Conservation (phyloP, 2,113 vertebrate genomes). For the Pterocles burchelli region DNA sequence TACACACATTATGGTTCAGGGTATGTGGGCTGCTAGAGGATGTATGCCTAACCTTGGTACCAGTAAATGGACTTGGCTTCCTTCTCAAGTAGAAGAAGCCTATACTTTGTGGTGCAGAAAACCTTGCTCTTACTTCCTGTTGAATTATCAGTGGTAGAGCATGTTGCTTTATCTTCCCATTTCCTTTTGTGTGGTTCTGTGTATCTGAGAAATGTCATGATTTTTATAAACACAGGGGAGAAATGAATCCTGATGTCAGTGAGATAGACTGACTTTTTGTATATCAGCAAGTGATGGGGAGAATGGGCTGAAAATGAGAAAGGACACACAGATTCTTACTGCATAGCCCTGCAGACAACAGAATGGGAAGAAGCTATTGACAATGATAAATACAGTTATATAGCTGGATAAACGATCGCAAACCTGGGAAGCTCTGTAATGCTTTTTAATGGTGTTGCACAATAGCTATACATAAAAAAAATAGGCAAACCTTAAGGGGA, state of each 20-base stretch:
- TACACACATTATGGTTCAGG: not conserved
- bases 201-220: not conserved
- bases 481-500: not conserved
- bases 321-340: not conserved
- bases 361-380: not conserved
- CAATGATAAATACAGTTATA: not conserved
- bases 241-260: rapidly evolving
- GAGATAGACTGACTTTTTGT: not conserved
- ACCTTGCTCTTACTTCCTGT: not conserved
- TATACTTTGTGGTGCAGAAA: not conserved
- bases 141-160: not conserved
- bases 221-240: not conserved
- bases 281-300: not conserved
- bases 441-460: not conserved
- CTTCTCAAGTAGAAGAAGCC: not conserved
- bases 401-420: not conserved
- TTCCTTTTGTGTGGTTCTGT: not conserved
- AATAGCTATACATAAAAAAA: not conserved
- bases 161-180: not conserved
- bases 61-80: not conserved
- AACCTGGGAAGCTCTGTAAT: not conserved
- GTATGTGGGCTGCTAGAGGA: not conserved
- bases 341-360: not conserved
- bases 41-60: not conserved
- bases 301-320: not conserved